phyloP scores from a whole-genome alignment of 1,140 invertebrate genomes.

The Paracyclopina nana region DNA sequence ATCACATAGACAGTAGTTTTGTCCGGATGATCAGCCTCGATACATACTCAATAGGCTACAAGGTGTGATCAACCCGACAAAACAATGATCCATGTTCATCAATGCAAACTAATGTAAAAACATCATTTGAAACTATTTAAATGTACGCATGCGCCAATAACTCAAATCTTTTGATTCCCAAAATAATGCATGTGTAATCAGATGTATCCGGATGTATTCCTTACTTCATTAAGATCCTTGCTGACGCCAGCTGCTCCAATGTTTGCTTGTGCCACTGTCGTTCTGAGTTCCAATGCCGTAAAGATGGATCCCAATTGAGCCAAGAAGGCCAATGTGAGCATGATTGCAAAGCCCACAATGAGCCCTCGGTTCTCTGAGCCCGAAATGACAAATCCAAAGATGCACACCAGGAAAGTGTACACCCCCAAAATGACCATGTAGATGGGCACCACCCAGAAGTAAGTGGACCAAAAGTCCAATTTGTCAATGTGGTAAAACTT shows the following conservation, averaged over 20 bases:
- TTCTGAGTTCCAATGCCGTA: constrained; percentile 9
- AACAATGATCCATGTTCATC: too few relatives aligned
- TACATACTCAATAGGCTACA: too few relatives aligned
- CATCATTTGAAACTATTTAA: too few relatives aligned
- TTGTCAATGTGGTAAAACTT: constrained; percentile 15
- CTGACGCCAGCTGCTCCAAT: neutral
- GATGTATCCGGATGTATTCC: too few relatives aligned
- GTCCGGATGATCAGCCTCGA: too few relatives aligned
- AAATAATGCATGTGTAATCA: too few relatives aligned
- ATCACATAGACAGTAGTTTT: too few relatives aligned
- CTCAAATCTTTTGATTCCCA: too few relatives aligned
- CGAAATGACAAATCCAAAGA: constrained; percentile 16
- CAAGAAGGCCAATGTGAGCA: constrained; percentile 13
- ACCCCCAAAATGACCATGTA: constrained; percentile 16
- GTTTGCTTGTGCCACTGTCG: neutral
- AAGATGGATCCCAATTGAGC: constrained; percentile 12
- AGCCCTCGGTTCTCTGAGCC: constrained; percentile 12
- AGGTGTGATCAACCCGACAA: too few relatives aligned
- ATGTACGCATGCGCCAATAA: too few relatives aligned
- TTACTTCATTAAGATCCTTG: constrained; percentile 5
- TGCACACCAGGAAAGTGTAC: constrained; percentile 14
- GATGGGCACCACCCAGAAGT: constrained; percentile 9
- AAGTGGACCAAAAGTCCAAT: constrained; percentile 15
- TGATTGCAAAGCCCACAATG: neutral
- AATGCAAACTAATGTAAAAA: too few relatives aligned